Evolutionary conservation across 1,140 invertebrate genomes (phyloP), one percentile per base, ranked within the genome.

Genomic region (Bemisia tabaci): DNA sequence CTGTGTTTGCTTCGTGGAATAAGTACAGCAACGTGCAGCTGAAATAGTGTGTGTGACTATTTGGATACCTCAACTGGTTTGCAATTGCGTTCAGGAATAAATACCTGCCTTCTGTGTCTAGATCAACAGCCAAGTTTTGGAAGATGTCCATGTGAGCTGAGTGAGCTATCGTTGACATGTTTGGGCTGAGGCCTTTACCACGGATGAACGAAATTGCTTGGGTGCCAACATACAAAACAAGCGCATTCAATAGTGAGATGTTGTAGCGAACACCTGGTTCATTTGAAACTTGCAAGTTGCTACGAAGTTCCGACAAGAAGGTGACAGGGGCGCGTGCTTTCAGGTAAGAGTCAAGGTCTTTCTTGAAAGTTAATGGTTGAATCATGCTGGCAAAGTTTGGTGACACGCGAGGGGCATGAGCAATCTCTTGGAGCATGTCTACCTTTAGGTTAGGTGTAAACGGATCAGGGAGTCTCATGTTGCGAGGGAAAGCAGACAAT

Each of bases 81-180:
- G 94, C 94, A 70, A 99, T 95, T 0, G 96, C 94, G 78, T 99
- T 99, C 72, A 99, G 82, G 78, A 99, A 97, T 70, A 99, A 80
- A 77, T 98, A 99, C 0, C 88, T 62, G 11, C 95, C 96, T 80
- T 99, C 96, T 17, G 93, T 97, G 76, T 99, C 96, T 33, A 99
- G 83, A 78, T 97, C 94, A 1, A 98, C 95, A 21, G 94, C 93
- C 68, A 99, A 83, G 81, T 98, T 98, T 79, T 99, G 95, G 82
- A 99, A 99, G 68, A 99, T 98, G 75, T 99, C 97, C 95, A 98
- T 98, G 75, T 97, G 95, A 0, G 95, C 89, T 23, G 94, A 95
- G 74, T 98, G 95, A 5, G 91, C 92, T 68, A 99, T 97, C 0
- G 95, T 98, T 22, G 90, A 87, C 86, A 97, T 97, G 73, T 89